phyloP scores from a whole-genome alignment of 2,888 invertebrate species.

The Drosophila setosimentum region DNA sequence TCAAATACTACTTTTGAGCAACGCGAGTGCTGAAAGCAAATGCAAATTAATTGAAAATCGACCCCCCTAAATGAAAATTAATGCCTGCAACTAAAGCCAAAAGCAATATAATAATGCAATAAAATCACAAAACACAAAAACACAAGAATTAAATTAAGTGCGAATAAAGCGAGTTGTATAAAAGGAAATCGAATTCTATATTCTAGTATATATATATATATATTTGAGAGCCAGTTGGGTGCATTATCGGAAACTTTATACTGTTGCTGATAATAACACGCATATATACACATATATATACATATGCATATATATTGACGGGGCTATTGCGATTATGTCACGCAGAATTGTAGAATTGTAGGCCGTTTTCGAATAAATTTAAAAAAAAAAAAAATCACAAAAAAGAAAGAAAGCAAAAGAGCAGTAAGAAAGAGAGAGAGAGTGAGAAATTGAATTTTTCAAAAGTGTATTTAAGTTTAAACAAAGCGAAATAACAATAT shows the following conservation, averaged over 20 bases:
- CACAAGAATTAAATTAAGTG: constrained; percentile 10
- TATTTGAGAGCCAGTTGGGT: constrained; percentile 5
- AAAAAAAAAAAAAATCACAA: constrained; percentile 18
- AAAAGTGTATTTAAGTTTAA: constrained; percentile 36
- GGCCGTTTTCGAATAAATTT: constrained; percentile 31
- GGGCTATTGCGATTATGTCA: constrained; percentile 65
- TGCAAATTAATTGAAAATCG: constrained; percentile 42
- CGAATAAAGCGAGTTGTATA: constrained; percentile 15
- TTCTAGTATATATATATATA: neutral
- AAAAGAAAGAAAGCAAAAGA: constrained; percentile 20
- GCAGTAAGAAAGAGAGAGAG: constrained; percentile 12
- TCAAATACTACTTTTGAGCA: constrained; percentile 44
- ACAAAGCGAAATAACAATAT: constrained; percentile 30
- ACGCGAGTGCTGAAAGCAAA: constrained; percentile 49
- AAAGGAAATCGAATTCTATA: constrained; percentile 29
- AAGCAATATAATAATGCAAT: constrained; percentile 19
- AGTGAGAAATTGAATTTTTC: constrained; percentile 25
- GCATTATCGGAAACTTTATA: constrained; percentile 46
- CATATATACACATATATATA: neutral
- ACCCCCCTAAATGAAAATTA: constrained; percentile 21
- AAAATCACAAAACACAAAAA: constrained; percentile 14
- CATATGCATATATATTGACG: constrained; percentile 18
- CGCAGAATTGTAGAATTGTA: constrained; percentile 47
- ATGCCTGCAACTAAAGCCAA: constrained; percentile 17
- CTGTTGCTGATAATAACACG: constrained; percentile 43